Conservation (phyloP, 2,113 vertebrate genomes). For the Chroicocephalus ridibundus region DNA sequence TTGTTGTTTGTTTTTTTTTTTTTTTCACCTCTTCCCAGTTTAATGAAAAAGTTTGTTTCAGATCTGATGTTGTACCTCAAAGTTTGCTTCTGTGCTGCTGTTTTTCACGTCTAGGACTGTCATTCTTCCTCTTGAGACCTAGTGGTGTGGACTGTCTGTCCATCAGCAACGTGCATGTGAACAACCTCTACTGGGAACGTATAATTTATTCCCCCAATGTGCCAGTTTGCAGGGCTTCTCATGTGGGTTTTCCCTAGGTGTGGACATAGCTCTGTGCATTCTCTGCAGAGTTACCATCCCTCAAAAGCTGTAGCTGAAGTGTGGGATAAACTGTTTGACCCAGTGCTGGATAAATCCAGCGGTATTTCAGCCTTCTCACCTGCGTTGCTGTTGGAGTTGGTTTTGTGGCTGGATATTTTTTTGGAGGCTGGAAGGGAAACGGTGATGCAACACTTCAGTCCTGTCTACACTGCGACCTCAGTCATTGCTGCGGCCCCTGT, state of each 20-base stretch:
- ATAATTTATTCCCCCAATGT: fast-evolving
- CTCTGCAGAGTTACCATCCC: too few relatives aligned
- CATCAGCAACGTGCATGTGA: fast-evolving
- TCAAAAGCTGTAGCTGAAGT: not conserved
- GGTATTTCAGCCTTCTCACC: not conserved
- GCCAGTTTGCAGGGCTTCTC: not conserved
- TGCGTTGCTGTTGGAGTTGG: not conserved
- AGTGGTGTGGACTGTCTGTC: not conserved
- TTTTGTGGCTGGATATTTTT: not conserved
- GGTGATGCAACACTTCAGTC: not conserved
- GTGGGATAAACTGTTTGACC: not conserved
- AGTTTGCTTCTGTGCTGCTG: not conserved
- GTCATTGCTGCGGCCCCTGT: not conserved
- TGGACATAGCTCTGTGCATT: fast-evolving
- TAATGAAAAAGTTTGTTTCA: not conserved
- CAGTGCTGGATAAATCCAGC: not conserved
- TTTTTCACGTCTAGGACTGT: fast-evolving
- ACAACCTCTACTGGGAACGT: fast-evolving
- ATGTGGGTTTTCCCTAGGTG: not conserved
- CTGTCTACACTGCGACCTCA: not conserved
- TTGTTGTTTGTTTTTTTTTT: too few relatives aligned
- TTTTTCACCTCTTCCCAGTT: fast-evolving
- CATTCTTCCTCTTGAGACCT: fast-evolving
- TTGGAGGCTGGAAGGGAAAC: not conserved
- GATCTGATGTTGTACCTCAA: not conserved